Evolutionary conservation across 2,797 vertebrate species (phyloP), one percentile per base, ranked within the genome.

Genomic region (Chaenodraco wilsoni): DNA sequence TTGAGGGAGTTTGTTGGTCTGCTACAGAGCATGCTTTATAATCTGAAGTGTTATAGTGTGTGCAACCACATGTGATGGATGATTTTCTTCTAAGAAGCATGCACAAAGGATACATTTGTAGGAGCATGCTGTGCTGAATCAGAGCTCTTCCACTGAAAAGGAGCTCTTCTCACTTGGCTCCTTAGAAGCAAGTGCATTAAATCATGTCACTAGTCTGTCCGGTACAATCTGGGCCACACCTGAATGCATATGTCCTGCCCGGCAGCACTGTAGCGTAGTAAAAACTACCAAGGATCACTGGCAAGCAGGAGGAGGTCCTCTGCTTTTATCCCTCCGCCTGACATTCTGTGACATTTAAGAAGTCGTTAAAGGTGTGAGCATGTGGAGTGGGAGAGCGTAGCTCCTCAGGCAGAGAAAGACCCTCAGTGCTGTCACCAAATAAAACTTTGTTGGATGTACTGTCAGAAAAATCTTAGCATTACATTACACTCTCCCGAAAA

Each of bases 331-430:
- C 90, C 90, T 86, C 84, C 81, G 64, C 69, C 86, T 94, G 94
- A 94, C 93, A 94, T 95, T 95, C 90, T 92, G 90, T 95, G 94
- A 95, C 94, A 95, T 95, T 95, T 95, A 94, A 94, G 91, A 95
- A 94, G 92, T 92, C 89, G 91, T 95, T 95, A 94, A 94, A 93
- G 90, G 89, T 93, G 89, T 90, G 89, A 93, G 89, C 79, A 46
- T 83, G 84, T 85, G 82, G 81, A 87, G 83, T 57, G 75, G 72
- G 74, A 71, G 83, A 84, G 69, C 71, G 72, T 8, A 70, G 83
- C 84, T 89, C 89, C 90, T 89, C 81, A 75, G 90, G 92, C 90
- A 79, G 72, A 88, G 87, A 89, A 69, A 86, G 83, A 88, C 70
- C 81, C 87, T 87, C 84, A 59, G 65, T 31, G 63, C 89, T 81